These are phyloP conservation scores for Lutraria rhynchaena DNA, from an alignment of 1,140 invertebrate species.

Conservation along the genomic window DNA sequence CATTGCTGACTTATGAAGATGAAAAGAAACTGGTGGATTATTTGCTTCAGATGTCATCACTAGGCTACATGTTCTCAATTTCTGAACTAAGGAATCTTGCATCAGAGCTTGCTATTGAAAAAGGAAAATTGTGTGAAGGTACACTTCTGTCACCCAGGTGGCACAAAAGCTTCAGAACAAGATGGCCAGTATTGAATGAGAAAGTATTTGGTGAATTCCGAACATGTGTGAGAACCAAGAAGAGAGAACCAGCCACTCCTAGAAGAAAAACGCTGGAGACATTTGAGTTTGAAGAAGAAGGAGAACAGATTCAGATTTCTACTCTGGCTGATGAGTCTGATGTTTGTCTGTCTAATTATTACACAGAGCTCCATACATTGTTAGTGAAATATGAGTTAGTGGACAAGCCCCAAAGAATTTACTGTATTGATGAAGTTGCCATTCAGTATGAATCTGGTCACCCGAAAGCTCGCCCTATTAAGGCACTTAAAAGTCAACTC, in stretches of 20 bases:
- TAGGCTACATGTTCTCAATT: conserved; percentile 55
- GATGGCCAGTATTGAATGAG: conserved; percentile 54
- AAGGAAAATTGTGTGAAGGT: conserved; percentile 49
- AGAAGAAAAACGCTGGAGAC: conserved; percentile 46
- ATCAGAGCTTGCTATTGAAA: conserved; percentile 46
- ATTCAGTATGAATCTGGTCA: conserved; percentile 56
- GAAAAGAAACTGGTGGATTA: conserved; percentile 57
- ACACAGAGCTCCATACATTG: conserved; percentile 37
- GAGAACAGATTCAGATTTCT: conserved; percentile 55
- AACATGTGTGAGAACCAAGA: conserved; percentile 34
- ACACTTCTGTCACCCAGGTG: conserved; percentile 49
- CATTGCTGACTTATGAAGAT: conserved; percentile 51
- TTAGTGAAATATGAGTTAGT: conserved; percentile 50
- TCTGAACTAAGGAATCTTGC: conserved; percentile 48
- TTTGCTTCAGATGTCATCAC: conserved; percentile 51
- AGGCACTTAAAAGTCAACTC: conserved; percentile 37
- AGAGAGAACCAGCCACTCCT: conserved; percentile 21
- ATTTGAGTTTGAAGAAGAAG: conserved; percentile 57
- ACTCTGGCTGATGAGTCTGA: conserved; percentile 47
- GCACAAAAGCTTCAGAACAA: conserved; percentile 53
- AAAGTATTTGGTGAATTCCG: conserved; percentile 53
- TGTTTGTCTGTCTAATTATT: conserved; percentile 51
- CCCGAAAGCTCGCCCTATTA: conserved; percentile 47
- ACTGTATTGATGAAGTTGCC: conserved; percentile 49
- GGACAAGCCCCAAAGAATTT: conserved; percentile 45